A percentile compares a stretch with the other conserved stretches of the same genome.
phyloP scores from a whole-genome alignment of 2,797 vertebrate genomes.

The Rhadinocentrus ornatus region DNA sequence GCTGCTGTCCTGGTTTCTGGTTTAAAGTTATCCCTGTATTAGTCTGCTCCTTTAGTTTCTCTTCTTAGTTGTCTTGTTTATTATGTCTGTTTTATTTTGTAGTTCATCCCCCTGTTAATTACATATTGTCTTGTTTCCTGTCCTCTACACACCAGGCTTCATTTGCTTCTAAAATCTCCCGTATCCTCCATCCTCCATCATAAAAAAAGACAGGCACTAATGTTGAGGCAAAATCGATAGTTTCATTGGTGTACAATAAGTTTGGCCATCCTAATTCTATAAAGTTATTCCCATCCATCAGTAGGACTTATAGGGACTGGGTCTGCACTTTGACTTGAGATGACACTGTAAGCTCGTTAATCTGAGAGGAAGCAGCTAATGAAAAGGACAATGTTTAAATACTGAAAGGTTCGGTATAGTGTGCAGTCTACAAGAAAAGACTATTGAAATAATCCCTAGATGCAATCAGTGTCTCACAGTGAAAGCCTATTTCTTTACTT shows the following conservation, averaged over 20 bases:
- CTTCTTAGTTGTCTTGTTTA: no score
- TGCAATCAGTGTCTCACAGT: conserved; percentile 56
- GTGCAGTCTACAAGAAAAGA: conserved; percentile 36
- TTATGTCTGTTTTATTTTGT: no score
- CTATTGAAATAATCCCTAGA: conserved; percentile 55
- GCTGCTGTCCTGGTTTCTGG: no score
- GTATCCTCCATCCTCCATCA: no score
- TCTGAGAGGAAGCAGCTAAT: conserved; percentile 46
- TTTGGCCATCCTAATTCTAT: neutral
- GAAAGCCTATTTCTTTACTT: conserved; percentile 48
- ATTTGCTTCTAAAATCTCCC: no score
- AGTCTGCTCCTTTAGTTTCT: no score
- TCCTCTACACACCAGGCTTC: no score
- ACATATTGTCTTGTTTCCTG: no score
- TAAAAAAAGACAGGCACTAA: no score
- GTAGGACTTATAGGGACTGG: conserved; percentile 2
- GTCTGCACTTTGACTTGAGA: conserved; percentile 43
- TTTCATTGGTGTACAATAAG: neutral
- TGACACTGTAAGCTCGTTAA: conserved; percentile 56
- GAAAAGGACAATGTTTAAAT: conserved; percentile 51
- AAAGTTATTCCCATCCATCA: conserved; percentile 17
- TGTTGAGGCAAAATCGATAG: no score
- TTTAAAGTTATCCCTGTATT: no score
- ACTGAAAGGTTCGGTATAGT: conserved; percentile 35
- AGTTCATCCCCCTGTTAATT: no score